Percentiles rank a stretch among this genome's conserved stretches.
Conservation (phyloP, 2,113 vertebrate genomes). For the Chaenogobius annularis region DNA sequence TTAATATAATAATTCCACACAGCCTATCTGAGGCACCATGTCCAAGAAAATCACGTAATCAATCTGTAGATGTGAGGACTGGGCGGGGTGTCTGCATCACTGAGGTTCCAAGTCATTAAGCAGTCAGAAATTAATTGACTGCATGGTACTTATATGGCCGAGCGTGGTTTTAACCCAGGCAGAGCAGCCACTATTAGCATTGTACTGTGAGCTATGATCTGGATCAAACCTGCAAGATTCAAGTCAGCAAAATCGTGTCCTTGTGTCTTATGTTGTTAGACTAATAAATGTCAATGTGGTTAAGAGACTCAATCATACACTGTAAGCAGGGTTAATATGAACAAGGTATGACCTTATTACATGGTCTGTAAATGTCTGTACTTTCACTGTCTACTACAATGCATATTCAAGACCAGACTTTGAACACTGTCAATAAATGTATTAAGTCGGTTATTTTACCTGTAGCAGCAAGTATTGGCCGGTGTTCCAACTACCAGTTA, state of each 20-base stretch:
- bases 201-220: slow-evolving; percentile 51
- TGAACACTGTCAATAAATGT: neutral
- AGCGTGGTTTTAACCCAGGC: slow-evolving; percentile 69
- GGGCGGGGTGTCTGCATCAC: slow-evolving; percentile 61
- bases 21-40: slow-evolving; percentile 57
- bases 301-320: slow-evolving; percentile 47
- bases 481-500: too few species aligned
- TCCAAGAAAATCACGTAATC: slow-evolving; percentile 71
- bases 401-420: neutral
- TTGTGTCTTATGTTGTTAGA: slow-evolving; percentile 42
- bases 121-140: slow-evolving; percentile 80
- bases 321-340: slow-evolving; percentile 60
- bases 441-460: neutral
- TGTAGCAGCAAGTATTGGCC: too few species aligned
- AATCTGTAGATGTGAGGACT: slow-evolving; percentile 61
- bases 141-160: slow-evolving; percentile 70
- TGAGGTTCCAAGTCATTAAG: slow-evolving; percentile 78
- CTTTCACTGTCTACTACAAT: slow-evolving; percentile 2
- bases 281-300: slow-evolving; percentile 53
- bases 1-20: slow-evolving; percentile 52
- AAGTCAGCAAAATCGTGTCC: slow-evolving; percentile 59
- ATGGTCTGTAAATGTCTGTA: slow-evolving; percentile 35
- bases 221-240: slow-evolving; percentile 36
- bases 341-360: slow-evolving; percentile 45
- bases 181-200: slow-evolving; percentile 63